Evolutionary conservation across 2,888 invertebrate species (phyloP), one percentile per base, ranked within the genome.

Genomic region (Drosophila anceps): DNA sequence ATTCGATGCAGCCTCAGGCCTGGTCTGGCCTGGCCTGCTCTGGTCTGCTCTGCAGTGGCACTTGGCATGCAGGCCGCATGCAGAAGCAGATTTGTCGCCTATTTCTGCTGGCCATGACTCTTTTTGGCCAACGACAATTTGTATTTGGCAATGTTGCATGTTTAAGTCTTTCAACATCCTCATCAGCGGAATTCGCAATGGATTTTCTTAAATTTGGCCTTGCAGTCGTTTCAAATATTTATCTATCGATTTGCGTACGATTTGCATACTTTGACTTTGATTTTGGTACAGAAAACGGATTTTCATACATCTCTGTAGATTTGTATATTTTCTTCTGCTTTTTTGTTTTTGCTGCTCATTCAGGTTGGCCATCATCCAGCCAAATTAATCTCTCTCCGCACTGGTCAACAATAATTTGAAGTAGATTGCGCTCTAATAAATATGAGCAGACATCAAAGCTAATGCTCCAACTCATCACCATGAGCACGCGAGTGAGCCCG

Each of bases 391-490:
- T 67, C 48, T 48, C 53, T 59, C 46, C 18, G 46, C 58, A 24
- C 33, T 46, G 39, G 62, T 62, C 71, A 68, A 75, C 75, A 76
- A 76, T 81, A 85, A 86, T 86, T 84, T 80, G 73, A 69, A 73
- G 71, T 69, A 82, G 87, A 91, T 91, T 83, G 84, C 87, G 91
- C 90, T 90, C 90, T 90, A 90, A 91, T 90, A 90, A 91, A 90
- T 90, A 90, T 87, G 88, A 82, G 74, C 79, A 76, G 85, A 69
- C 91, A 91, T 91, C 86, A 90, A 90, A 90, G 81, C 89, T 91
- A 91, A 91, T 91, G 91, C 83, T 75, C 77, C 90, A 91, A 91
- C 90, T 91, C 91, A 90, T 91, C 91, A 91, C 91, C 82, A 91
- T 87, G 90, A 88, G 89, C 90, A 84, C 79, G 85, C 84, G 82